Evolutionary conservation across 2,113 vertebrate species (phyloP), one percentile per base, ranked within the genome.

Genomic region (Lepus timidus): DNA sequence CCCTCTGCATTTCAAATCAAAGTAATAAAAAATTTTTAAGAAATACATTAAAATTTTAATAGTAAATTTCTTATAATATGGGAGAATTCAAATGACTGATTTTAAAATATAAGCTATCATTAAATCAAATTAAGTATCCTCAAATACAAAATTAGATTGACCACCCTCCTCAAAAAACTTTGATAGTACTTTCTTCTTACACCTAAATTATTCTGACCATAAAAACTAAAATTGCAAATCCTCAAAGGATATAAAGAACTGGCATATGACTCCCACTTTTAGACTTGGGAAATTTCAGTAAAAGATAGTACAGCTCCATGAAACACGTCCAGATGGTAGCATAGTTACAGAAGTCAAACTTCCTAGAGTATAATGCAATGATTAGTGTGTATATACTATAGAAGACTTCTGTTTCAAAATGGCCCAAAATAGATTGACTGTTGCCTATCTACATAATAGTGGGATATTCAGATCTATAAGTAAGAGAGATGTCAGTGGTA

Each of bases 171-270:
- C 49, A 88, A 73, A 84, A 94, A 95, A 94, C 17, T 80, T 96
- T 73, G 23, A 83, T n/a, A 73, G 31, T 71, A 91, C 39, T 91
- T 94, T 90, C 64, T 86, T 85, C 71, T 86, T 83, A 92, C 61
- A 65, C 6, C 10, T 88, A 88, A 95, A 94, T 92, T 94, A 95
- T 55, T 88, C 64, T 93, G 51, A 68, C 31, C 33, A 31, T 33
- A 92, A 25, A 95, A 94, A 95, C 52, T 91, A 85, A 96, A 93
- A 93, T 14, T 95, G 44, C 39, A 71, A 94, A 86, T 97, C 76
- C 70, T 89, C 25, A 61, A 94, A 94, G 17, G 61, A 88, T 80
- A 86, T 80, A 68, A 95, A 85, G 6, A 82, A 19, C 13, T 92
- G 52, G 83, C n/a, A 49, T 27, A 68, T 22, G 76, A 81, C 11